phyloP scores from a whole-genome alignment of 2,888 invertebrate genomes.

The Exephanes ischioxanthus region DNA sequence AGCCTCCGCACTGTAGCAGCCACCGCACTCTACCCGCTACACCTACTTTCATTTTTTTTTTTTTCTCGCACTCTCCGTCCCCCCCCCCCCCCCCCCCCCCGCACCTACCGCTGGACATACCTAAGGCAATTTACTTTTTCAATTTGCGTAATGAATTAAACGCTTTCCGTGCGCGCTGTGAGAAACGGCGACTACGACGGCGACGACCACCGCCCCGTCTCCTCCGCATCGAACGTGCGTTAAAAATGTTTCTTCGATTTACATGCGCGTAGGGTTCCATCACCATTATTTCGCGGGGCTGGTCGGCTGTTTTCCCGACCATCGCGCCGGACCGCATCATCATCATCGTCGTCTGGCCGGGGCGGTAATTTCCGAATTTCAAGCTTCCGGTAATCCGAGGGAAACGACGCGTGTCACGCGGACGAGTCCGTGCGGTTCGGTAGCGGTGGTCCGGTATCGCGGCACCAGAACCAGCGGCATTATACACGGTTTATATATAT shows the following conservation, averaged over 20 bases:
- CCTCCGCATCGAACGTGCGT: background rate
- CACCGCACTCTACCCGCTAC: background rate
- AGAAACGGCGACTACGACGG: conserved; percentile 25
- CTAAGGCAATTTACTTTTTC: conserved; percentile 84
- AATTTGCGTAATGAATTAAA: conserved; percentile 84
- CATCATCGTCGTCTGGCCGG: conserved; percentile 28
- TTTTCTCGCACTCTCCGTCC: conserved; percentile 24
- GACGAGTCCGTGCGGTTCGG: conserved; percentile 44
- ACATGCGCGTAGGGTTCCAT: background rate
- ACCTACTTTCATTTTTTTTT: conserved; percentile 52
- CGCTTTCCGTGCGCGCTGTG: conserved; percentile 69
- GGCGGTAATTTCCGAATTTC: conserved; percentile 62
- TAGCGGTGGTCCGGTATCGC: conserved; percentile 21
- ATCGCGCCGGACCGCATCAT: conserved; percentile 41
- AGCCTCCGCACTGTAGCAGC: background rate
- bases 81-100: conserved; percentile 6
- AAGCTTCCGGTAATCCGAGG: conserved; percentile 62
- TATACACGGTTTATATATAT: conserved; percentile 14
- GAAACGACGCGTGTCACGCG: conserved; percentile 65
- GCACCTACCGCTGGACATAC: conserved; percentile 70
- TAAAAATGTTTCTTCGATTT: background rate
- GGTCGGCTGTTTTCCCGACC: conserved; percentile 2
- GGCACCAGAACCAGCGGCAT: conserved; percentile 10
- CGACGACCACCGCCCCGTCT: conserved; percentile 30
- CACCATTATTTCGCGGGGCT: background rate